A percentile compares a stretch with the other conserved stretches of the same genome.
These are phyloP conservation scores for Pristiophorus japonicus DNA, from an alignment of 2,113 vertebrate species.

Conservation along the genomic window DNA sequence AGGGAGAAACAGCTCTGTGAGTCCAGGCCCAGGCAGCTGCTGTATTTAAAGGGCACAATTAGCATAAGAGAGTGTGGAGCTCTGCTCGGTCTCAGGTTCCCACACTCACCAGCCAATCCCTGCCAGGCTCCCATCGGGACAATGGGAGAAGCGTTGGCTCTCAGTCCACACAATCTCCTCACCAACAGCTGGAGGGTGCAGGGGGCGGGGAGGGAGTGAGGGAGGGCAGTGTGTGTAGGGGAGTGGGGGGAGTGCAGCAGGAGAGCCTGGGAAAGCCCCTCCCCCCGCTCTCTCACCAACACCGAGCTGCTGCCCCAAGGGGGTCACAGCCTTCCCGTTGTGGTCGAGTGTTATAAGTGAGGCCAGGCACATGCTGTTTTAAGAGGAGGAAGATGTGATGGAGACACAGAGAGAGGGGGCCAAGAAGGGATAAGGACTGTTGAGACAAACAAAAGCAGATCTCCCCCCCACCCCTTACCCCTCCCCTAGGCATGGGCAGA, in stretches of 20 bases:
- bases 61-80: neutral
- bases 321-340: neutral
- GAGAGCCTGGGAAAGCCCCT: constrained; percentile 9
- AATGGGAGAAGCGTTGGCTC: neutral
- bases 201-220: neutral
- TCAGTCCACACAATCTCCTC: neutral
- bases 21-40: neutral
- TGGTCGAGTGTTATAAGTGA: neutral
- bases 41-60: neutral
- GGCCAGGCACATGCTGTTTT: no score
- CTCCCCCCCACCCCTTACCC: neutral
- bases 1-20: neutral
- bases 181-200: neutral
- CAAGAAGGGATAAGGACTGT: neutral
- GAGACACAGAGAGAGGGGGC: neutral
- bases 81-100: neutral
- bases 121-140: neutral
- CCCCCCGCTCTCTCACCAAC: neutral
- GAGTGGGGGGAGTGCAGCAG: neutral
- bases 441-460: neutral
- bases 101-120: neutral
- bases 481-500: neutral
- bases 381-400: no score
- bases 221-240: neutral
- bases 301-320: neutral